Evolutionary conservation across 1,140 invertebrate species (phyloP).

Genomic region (Sminthurides bifidus): DNA sequence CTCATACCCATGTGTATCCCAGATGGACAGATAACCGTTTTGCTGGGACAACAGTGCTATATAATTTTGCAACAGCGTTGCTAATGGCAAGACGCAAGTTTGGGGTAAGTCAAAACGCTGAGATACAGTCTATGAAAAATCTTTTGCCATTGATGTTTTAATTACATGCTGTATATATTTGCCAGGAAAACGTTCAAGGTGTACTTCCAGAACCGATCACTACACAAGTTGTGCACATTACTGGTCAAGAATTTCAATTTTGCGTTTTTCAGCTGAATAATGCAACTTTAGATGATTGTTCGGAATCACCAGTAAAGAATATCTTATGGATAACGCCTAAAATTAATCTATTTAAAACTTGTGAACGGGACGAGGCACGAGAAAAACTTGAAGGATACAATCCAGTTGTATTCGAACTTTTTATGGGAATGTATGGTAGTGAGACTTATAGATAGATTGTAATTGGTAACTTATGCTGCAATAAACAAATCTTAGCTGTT

Average conservation of each 20-base stretch:
- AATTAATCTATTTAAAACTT: constrained; percentile 54
- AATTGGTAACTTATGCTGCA: too few relatives aligned
- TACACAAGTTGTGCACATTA: constrained; percentile 64
- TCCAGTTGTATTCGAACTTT: constrained; percentile 57
- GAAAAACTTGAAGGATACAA: constrained; percentile 61
- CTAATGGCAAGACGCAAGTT: constrained; percentile 56
- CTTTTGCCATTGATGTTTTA: constrained; percentile 2
- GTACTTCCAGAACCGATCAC: constrained; percentile 59
- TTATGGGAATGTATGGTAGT: constrained; percentile 64
- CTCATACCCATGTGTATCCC: constrained; percentile 46
- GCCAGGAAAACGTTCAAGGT: constrained; percentile 41
- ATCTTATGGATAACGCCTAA: constrained; percentile 58
- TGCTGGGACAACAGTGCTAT: constrained; percentile 51
- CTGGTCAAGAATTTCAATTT: constrained; percentile 63
- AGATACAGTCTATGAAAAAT: constrained; percentile 8
- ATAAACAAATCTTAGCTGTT: too few relatives aligned
- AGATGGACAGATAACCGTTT: constrained; percentile 29
- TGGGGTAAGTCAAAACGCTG: constrained; percentile 49
- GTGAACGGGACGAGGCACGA: constrained; percentile 48
- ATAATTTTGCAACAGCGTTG: constrained; percentile 56
- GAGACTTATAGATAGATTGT: constrained; percentile 32
- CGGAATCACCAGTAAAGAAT: constrained; percentile 49
- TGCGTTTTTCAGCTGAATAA: constrained; percentile 76
- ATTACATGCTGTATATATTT: constrained; percentile 34
- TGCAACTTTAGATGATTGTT: constrained; percentile 45